These are phyloP conservation scores for Piliocolobus tephrosceles DNA, from an alignment of 2,113 vertebrate genomes.

Conservation along the genomic window DNA sequence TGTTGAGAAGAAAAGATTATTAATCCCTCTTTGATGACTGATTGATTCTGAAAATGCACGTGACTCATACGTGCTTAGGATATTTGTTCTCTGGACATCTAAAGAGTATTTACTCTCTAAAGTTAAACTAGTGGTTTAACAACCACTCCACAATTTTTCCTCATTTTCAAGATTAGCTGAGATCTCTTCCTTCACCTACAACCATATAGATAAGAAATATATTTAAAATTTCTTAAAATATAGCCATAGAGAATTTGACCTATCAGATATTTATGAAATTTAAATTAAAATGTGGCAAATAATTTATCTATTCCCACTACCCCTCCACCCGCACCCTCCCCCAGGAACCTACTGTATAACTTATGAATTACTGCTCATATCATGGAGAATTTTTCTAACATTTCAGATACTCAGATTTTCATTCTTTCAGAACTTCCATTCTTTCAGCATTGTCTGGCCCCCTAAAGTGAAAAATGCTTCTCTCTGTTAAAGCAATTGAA, in stretches of 20 bases:
- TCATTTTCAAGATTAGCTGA: neutral
- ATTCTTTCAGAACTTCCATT: slow-evolving; percentile 33
- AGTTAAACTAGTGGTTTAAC: neutral
- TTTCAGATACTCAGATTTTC: slow-evolving; percentile 53
- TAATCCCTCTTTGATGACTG: neutral
- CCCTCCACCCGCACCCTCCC: fast-evolving
- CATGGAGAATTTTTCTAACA: slow-evolving; percentile 18
- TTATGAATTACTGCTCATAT: slow-evolving; percentile 23
- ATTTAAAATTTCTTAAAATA: neutral
- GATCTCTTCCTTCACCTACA: neutral
- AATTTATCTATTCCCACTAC: neutral
- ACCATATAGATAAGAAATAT: neutral
- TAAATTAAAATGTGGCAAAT: slow-evolving; percentile 50
- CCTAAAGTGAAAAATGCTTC: slow-evolving; percentile 59
- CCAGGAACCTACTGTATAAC: neutral
- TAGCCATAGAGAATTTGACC: neutral
- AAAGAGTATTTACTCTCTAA: neutral
- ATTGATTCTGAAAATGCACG: slow-evolving; percentile 14
- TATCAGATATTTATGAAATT: neutral
- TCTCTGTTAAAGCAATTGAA: slow-evolving; percentile 49
- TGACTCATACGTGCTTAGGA: neutral
- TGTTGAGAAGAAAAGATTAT: neutral
- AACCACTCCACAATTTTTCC: neutral
- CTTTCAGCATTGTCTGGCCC: neutral
- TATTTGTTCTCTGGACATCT: neutral